A percentile compares a stretch with the other conserved stretches of the same genome.
These are phyloP conservation scores for Conus canariensis DNA, from an alignment of 2,888 invertebrate species.

Conservation along the genomic window DNA sequence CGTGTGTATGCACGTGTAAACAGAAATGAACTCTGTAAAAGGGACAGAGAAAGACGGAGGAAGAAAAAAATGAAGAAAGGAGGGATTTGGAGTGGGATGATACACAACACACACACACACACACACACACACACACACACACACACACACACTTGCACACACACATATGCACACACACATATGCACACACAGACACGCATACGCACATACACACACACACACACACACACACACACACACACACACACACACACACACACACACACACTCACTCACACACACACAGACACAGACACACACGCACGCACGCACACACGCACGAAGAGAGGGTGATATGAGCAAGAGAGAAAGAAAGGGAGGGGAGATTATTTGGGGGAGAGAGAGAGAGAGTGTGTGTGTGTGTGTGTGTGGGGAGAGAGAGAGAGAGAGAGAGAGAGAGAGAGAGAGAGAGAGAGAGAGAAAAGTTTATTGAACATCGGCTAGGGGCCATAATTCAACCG, in stretches of 20 bases:
- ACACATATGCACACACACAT: background rate
- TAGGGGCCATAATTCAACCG: too few relatives aligned
- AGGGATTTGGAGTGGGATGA: too few relatives aligned
- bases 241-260: background rate
- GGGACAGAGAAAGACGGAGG: background rate
- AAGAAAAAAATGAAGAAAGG: too few relatives aligned
- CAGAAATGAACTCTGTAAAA: background rate
- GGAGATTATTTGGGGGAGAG: too few relatives aligned
- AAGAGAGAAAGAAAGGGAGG: too few relatives aligned
- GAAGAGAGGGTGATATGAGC: too few relatives aligned
- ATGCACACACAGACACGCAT: background rate
- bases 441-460: too few relatives aligned
- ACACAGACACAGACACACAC: background rate
- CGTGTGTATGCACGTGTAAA: too few relatives aligned
- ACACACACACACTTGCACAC: background rate
- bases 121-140: conserved; percentile 1
- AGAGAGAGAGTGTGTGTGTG: too few relatives aligned
- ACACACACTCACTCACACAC: background rate
- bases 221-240: background rate
- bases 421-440: too few relatives aligned
- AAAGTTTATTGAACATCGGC: too few relatives aligned
- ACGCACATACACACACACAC: background rate
- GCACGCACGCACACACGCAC: background rate
- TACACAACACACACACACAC: background rate
- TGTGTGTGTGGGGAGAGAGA: too few relatives aligned